Conservation (phyloP, 2,113 vertebrate species). For the Stictonetta naevosa region DNA sequence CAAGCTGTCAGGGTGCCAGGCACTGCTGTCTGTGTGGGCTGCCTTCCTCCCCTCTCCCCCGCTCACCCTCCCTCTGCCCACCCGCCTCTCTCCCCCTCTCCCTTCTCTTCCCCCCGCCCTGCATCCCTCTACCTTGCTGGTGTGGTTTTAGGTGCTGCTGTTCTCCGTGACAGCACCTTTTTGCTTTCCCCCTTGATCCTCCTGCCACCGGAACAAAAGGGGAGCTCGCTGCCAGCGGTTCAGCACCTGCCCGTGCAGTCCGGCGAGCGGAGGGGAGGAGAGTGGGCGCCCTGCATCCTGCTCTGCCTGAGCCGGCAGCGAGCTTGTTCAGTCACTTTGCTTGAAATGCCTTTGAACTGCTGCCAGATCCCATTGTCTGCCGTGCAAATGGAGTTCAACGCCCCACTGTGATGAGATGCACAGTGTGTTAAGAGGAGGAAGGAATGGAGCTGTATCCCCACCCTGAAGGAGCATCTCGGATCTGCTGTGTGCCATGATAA, state of each 20-base stretch:
- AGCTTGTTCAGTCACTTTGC: background rate
- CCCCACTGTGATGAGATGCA: background rate
- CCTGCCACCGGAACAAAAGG: background rate
- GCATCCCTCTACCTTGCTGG: background rate
- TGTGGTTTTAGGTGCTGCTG: background rate
- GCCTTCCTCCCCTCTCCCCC: background rate
- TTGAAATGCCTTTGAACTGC: constrained; percentile 53
- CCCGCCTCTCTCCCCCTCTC: background rate
- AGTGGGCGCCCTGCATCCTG: background rate
- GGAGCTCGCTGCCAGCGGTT: background rate
- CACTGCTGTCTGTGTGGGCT: background rate
- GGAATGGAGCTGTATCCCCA: background rate
- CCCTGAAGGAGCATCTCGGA: background rate
- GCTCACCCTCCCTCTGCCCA: background rate
- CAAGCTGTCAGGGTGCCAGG: constrained; percentile 14
- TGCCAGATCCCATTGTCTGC: constrained; percentile 45
- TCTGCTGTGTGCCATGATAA: background rate
- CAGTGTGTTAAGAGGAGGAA: background rate
- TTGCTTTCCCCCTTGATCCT: background rate
- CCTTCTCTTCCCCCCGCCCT: background rate
- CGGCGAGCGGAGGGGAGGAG: background rate
- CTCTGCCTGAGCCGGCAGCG: background rate
- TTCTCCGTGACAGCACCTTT: background rate
- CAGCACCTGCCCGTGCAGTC: background rate
- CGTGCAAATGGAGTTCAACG: background rate